These are phyloP conservation scores for Rhinatrema bivittatum DNA, from an alignment of 2,797 vertebrate species.

Conservation along the genomic window DNA sequence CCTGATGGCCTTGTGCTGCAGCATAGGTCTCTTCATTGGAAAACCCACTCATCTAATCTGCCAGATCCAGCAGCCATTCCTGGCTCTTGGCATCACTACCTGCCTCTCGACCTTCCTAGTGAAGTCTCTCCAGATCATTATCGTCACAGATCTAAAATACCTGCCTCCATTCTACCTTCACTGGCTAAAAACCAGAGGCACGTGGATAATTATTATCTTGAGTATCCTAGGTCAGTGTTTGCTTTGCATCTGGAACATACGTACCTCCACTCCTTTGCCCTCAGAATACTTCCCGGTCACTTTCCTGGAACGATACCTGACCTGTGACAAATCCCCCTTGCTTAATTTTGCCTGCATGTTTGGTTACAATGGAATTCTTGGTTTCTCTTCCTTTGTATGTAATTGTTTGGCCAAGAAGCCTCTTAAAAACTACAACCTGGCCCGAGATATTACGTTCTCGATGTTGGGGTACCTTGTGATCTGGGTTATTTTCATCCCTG, in stretches of 20 bases:
- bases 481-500: conserved; percentile 9
- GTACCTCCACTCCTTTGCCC: neutral
- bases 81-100: conserved; percentile 45
- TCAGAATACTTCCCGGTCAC: neutral
- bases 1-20: conserved; percentile 54
- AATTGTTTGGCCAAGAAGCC: conserved; percentile 79
- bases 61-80: conserved; percentile 50
- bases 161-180: neutral
- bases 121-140: conserved; percentile 43
- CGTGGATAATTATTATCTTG: neutral
- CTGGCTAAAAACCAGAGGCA: conserved; percentile 2
- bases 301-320: conserved; percentile 5
- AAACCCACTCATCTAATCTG: conserved; percentile 55
- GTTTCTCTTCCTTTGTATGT: conserved; percentile 71
- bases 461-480: conserved; percentile 63
- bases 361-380: conserved; percentile 50
- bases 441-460: conserved; percentile 76
- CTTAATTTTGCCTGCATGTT: conserved; percentile 60
- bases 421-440: conserved; percentile 61
- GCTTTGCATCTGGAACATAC: conserved; percentile 1
- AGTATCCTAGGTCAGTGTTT: conserved; percentile 1
- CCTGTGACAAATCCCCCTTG: conserved; percentile 54
- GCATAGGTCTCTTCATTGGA: conserved; percentile 65
- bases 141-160: conserved; percentile 7
- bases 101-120: conserved; percentile 64